Percentiles rank a stretch among this genome's conserved stretches.
phyloP scores from a whole-genome alignment of 1,140 invertebrate genomes.

The Megalonaias nervosa region DNA sequence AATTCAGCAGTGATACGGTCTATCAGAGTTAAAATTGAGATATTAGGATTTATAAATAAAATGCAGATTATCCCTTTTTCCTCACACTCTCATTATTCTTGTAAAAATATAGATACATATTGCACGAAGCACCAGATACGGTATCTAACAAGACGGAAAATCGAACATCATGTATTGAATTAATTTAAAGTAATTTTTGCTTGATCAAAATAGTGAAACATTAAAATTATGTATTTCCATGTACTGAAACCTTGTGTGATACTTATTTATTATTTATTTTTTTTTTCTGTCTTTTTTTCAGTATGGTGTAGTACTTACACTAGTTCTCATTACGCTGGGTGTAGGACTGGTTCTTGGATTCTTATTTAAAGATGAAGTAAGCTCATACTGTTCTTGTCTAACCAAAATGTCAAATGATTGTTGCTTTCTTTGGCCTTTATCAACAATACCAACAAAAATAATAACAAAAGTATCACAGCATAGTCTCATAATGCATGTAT shows the following conservation, averaged over 20 bases:
- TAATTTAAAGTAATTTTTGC: not conserved
- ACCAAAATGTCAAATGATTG: too few species aligned
- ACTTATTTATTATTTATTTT: constrained; percentile 1
- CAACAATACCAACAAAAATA: too few species aligned
- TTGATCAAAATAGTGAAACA: not conserved
- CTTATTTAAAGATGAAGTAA: constrained; percentile 55
- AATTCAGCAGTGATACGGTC: too few species aligned
- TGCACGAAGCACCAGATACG: not conserved
- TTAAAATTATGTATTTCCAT: not conserved
- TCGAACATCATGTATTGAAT: not conserved
- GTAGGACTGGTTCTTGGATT: constrained; percentile 51
- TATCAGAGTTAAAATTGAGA: too few species aligned
- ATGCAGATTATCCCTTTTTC: too few species aligned
- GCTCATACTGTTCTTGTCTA: not conserved
- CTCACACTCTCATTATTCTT: too few species aligned
- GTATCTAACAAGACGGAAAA: not conserved
- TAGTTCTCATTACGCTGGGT: constrained; percentile 56
- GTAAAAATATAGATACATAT: not conserved
- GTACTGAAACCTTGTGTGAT: not conserved
- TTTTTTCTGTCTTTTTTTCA: constrained; percentile 43
- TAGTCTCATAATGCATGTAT: too few species aligned
- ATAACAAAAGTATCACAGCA: too few species aligned
- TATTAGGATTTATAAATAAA: too few species aligned
- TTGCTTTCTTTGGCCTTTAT: too few species aligned
- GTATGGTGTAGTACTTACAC: constrained; percentile 61